Percentiles rank a stretch among this genome's conserved stretches.
Evolutionary conservation across 2,888 invertebrate species (phyloP).

Genomic region (Galerucella calmariensis): DNA sequence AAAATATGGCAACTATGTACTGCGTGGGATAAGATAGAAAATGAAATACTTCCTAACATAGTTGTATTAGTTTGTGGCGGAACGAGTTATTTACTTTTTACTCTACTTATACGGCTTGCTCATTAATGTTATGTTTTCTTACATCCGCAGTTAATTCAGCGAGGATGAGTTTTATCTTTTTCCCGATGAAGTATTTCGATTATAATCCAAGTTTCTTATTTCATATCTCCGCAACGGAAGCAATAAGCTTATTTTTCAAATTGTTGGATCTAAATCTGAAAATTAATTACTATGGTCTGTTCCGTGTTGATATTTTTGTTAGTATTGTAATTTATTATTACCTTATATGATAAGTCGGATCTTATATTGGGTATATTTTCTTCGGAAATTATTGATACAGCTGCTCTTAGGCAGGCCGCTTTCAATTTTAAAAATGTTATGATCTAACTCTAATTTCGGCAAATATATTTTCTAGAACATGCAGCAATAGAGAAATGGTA

Average conservation of each 20-base stretch:
- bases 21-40: background rate
- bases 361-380: background rate
- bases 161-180: constrained; percentile 39
- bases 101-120: constrained; percentile 34
- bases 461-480: no score
- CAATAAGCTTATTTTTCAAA: constrained; percentile 36
- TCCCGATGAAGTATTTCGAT: constrained; percentile 36
- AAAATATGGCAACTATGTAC: background rate
- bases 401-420: no score
- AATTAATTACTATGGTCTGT: constrained; percentile 18
- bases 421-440: no score
- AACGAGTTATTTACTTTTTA: constrained; percentile 37
- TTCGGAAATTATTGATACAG: no score
- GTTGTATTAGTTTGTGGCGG: constrained; percentile 26
- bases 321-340: background rate
- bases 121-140: constrained; percentile 41
- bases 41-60: constrained; percentile 22
- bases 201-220: constrained; percentile 32
- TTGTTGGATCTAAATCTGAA: constrained; percentile 34
- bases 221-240: constrained; percentile 36
- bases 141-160: constrained; percentile 39
- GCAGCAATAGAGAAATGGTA: no score
- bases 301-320: background rate
- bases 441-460: no score
- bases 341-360: background rate